Percentiles rank a stretch among this genome's conserved stretches.
phyloP scores from a whole-genome alignment of 2,113 vertebrate genomes.

The Etheostoma spectabile region DNA sequence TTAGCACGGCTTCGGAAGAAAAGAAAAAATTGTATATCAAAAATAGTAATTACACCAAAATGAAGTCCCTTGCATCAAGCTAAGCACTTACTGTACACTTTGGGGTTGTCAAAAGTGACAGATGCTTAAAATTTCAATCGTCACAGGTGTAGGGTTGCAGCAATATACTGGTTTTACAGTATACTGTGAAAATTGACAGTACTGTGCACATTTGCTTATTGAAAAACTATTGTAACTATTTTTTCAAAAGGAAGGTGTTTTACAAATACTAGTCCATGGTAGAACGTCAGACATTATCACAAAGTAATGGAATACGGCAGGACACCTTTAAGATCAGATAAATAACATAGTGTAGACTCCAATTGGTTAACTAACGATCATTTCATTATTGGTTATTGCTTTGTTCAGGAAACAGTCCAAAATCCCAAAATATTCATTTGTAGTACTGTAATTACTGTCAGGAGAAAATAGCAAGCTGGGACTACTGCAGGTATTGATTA shows the following conservation, averaged over 20 bases:
- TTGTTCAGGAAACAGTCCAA: neutral
- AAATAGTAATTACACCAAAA: neutral
- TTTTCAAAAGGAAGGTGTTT: no score
- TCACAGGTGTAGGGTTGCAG: no score
- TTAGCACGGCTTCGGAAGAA: constrained; percentile 87
- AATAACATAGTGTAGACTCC: neutral
- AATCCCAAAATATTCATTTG: neutral
- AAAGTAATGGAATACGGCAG: no score
- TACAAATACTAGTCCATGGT: no score
- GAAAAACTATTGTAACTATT: no score
- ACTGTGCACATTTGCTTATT: no score
- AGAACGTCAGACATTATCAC: no score
- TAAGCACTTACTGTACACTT: no score
- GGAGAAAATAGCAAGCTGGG: neutral
- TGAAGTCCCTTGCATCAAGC: no score
- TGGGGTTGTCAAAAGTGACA: neutral
- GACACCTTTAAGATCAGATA: neutral
- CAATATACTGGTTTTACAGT: no score
- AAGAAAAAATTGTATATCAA: neutral
- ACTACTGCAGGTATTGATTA: neutral
- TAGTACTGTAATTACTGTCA: neutral
- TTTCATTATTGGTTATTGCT: neutral
- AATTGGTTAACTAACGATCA: neutral
- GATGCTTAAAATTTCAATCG: constrained; percentile 3
- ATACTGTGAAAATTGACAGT: no score